Evolutionary conservation across 2,113 vertebrate species (phyloP), one percentile per base, ranked within the genome.

Genomic region (Tricholaema leucomelas): DNA sequence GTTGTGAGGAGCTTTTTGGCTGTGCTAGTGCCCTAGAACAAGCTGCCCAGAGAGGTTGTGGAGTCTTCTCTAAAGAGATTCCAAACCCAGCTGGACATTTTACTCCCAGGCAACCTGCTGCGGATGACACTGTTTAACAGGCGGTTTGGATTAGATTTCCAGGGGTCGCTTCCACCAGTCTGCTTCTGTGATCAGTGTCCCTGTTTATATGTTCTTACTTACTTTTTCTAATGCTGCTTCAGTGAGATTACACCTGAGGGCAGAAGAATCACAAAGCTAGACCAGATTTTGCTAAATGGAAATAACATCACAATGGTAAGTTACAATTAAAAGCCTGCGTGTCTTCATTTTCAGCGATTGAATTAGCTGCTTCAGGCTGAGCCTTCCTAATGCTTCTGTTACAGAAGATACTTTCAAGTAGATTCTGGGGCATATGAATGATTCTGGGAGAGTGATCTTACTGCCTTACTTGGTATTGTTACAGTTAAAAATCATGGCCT

Each of bases 281-380:
- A 99, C 97, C 99, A 99, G 97, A 99, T 99, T 95, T 97, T 99
- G 73, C 98, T 99, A 44, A 99, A 99, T 72, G 99, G 99, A 95
- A 99, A 99, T 88, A 99, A 99, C 96, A 99, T 99, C 97, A 99
- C 99, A 36, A 99, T 99, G 99, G 99, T 99, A 96, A 92, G 96
- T 95, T 10, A 6, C 10, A 59, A 44, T n/a, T 42, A 50, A 70
- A 28, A 81, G 31, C 14, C 74, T 78, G 54, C 6, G 8, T 35
- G 8, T 6, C 2, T 75, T 82, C 33, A 4, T 38, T 70, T 86
- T 55, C 25, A 28, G 46, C 19, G 24, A 7, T 27, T 36, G 33
- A 36, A 17, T 36, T 69, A 52, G 12, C 46, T 52, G 8, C 48
- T 52, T 35, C 13, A 36, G 28, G 12, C 46, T 52, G 48, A 52